These are phyloP conservation scores for Enteromius trimaculatus DNA, from an alignment of 2,797 vertebrate genomes.

Conservation along the genomic window DNA sequence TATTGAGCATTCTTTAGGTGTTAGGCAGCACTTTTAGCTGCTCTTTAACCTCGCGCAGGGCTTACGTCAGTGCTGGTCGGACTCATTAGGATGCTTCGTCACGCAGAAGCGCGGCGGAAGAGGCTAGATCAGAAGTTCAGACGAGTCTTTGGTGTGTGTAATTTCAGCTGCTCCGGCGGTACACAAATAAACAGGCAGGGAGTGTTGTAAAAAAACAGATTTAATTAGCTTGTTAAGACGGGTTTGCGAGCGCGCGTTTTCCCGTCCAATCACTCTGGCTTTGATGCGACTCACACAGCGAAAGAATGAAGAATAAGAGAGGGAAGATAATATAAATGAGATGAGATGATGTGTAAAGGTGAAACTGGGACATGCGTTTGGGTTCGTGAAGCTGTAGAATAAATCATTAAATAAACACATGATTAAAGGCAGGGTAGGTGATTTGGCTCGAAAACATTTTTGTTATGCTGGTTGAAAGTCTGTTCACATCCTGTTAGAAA, in stretches of 20 bases:
- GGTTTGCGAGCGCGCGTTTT: constrained; percentile 53
- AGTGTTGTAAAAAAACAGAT: constrained; percentile 69
- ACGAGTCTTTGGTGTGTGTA: constrained; percentile 74
- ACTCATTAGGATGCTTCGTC: background rate
- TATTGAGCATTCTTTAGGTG: background rate
- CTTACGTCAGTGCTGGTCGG: background rate
- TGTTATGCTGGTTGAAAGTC: too few relatives aligned
- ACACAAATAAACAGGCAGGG: constrained; percentile 74
- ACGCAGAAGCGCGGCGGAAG: constrained; percentile 56
- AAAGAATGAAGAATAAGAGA: background rate
- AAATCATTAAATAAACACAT: background rate
- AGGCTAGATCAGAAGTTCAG: constrained; percentile 76
- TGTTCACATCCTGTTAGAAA: too few relatives aligned
- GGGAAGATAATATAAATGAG: background rate
- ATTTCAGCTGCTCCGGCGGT: constrained; percentile 69
- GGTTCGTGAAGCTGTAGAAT: background rate
- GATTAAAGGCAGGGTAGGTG: background rate
- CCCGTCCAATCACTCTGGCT: constrained; percentile 51
- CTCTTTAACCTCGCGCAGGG: background rate
- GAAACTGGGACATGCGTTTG: background rate
- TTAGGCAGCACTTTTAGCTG: background rate
- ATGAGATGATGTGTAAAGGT: background rate
- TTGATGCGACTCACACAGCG: constrained; percentile 1
- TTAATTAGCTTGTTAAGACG: constrained; percentile 76
- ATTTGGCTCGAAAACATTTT: background rate